Percentiles rank a stretch among this genome's conserved stretches.
Evolutionary conservation across 2,888 invertebrate genomes (phyloP).

Genomic region (Hedychridium roseum): DNA sequence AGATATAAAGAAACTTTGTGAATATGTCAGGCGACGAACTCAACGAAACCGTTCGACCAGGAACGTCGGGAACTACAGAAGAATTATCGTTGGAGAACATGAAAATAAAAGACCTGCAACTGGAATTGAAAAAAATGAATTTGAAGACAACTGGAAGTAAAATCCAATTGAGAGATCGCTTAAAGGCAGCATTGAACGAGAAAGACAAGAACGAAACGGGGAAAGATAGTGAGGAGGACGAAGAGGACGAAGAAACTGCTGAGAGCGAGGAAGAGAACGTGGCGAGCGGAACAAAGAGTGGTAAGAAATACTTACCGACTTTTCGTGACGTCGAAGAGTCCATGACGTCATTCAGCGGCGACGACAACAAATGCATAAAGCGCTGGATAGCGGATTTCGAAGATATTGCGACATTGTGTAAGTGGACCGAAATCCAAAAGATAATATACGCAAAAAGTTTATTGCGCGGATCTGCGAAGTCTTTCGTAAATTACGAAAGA

Average conservation of each 20-base stretch:
- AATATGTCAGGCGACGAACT: too few species aligned
- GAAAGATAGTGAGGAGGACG: not conserved
- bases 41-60: too few species aligned
- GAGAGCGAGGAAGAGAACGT: not conserved
- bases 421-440: constrained; percentile 24
- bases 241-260: not conserved
- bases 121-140: not conserved
- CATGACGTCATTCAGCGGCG: constrained; percentile 21
- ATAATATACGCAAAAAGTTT: constrained; percentile 24
- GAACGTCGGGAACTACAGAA: too few species aligned
- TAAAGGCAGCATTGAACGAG: not conserved
- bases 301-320: not conserved
- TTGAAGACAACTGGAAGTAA: not conserved
- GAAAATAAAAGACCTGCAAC: not conserved
- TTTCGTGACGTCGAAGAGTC: constrained; percentile 23
- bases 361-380: constrained; percentile 6
- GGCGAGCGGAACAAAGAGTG: not conserved
- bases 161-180: not conserved
- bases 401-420: constrained; percentile 17
- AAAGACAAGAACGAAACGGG: not conserved
- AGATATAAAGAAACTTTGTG: too few species aligned
- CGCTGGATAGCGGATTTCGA: constrained; percentile 31
- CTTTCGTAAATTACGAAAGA: constrained; percentile 17
- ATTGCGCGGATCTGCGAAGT: constrained; percentile 21
- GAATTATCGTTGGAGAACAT: too few species aligned